Evolutionary conservation across 2,888 invertebrate genomes (phyloP).

Genomic region (Chamaedrilus cognettii): DNA sequence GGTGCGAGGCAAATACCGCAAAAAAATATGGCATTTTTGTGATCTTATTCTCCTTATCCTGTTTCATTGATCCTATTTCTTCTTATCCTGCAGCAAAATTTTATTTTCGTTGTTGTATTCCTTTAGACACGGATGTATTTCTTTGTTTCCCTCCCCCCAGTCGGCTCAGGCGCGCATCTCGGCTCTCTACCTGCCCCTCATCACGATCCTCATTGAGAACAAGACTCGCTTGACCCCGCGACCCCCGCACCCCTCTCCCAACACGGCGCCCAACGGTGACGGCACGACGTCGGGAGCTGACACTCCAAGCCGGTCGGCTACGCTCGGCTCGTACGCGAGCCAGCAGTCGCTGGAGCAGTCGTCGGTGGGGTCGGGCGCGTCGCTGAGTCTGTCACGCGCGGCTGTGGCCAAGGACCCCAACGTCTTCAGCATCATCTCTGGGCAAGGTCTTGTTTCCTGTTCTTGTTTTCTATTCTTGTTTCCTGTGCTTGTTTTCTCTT

Average conservation of each 20-base stretch:
- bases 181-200: constrained; percentile 83
- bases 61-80: too few species aligned
- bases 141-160: neutral
- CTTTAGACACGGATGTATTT: too few species aligned
- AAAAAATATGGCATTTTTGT: too few species aligned
- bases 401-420: constrained; percentile 30
- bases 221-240: constrained; percentile 6
- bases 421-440: constrained; percentile 50
- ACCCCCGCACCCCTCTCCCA: neutral
- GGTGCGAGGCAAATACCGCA: too few species aligned
- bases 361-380: constrained; percentile 45
- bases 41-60: too few species aligned
- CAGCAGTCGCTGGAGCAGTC: constrained; percentile 25
- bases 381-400: constrained; percentile 32
- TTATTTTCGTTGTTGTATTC: too few species aligned
- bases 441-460: constrained; percentile 21
- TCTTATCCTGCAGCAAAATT: too few species aligned
- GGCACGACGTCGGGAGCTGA: neutral
- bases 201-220: constrained; percentile 81
- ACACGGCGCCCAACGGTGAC: neutral
- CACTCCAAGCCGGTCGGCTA: neutral
- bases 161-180: constrained; percentile 68
- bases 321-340: constrained; percentile 20
- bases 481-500: neutral
- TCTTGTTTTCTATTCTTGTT: neutral